phyloP scores from a whole-genome alignment of 1,140 invertebrate species.

The Zaprionus nigranus region DNA sequence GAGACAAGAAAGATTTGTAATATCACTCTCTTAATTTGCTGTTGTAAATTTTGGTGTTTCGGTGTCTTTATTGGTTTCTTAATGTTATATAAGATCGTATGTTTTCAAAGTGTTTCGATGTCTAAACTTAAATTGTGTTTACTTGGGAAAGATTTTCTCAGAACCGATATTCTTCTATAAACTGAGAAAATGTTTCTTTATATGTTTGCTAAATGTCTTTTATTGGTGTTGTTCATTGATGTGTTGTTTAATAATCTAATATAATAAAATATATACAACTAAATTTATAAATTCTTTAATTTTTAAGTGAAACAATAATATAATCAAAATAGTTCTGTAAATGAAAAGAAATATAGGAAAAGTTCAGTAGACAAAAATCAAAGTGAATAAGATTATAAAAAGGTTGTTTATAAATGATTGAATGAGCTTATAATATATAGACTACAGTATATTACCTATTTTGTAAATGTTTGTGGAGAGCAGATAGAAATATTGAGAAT shows the following conservation, averaged over 20 bases:
- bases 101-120: too few species aligned
- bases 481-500: too few species aligned
- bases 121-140: too few species aligned
- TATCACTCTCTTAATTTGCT: not conserved
- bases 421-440: too few species aligned
- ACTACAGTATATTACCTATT: too few species aligned
- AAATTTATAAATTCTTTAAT: not conserved
- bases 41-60: not conserved
- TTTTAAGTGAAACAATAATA: not conserved
- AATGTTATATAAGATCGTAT: not conserved
- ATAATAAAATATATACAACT: not conserved
- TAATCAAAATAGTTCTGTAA: not conserved
- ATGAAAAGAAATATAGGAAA: too few species aligned
- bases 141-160: not conserved
- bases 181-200: not conserved
- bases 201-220: slow-evolving; percentile 1
- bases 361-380: too few species aligned
- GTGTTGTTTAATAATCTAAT: not conserved
- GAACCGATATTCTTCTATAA: not conserved
- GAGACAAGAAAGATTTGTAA: not conserved
- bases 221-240: not conserved
- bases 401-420: too few species aligned
- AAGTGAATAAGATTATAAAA: too few species aligned
- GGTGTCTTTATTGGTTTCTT: not conserved
- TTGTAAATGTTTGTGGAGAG: too few species aligned